A percentile compares a stretch with the other conserved stretches of the same genome.
These are phyloP conservation scores for Steatocranus sp. DNA, from an alignment of 2,797 vertebrate genomes.

Conservation along the genomic window DNA sequence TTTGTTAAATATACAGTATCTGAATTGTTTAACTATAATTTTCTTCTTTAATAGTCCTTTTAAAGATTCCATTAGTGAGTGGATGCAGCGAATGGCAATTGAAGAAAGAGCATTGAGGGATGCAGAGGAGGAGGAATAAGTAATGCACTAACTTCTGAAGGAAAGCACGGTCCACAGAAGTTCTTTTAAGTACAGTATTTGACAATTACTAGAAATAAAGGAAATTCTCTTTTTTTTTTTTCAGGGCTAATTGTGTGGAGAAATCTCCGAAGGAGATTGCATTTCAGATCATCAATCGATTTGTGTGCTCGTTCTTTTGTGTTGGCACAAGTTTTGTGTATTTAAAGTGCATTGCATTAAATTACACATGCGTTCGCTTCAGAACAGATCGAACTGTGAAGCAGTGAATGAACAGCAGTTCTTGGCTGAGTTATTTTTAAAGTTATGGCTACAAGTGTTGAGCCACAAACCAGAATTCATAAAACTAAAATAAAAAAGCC, in stretches of 20 bases:
- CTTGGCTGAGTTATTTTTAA: not conserved
- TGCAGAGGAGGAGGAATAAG: slow-evolving; percentile 1
- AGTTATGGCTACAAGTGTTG: not conserved
- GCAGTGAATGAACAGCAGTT: not conserved
- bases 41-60: slow-evolving; percentile 41
- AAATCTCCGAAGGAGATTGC: not conserved
- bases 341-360: not conserved
- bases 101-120: slow-evolving; percentile 14
- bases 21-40: slow-evolving; percentile 49
- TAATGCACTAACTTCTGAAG: slow-evolving; percentile 6
- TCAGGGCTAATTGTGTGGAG: not conserved
- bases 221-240: not conserved
- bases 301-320: not conserved
- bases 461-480: not conserved
- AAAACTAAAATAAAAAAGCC: not conserved
- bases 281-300: not conserved
- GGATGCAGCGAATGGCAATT: slow-evolving; percentile 27
- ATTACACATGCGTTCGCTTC: not conserved
- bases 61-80: slow-evolving; percentile 49
- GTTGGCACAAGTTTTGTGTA: not conserved
- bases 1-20: slow-evolving; percentile 49
- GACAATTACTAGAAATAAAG: not conserved
- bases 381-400: not conserved
- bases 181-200: not conserved
- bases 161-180: not conserved